phyloP scores from a whole-genome alignment of 1,140 invertebrate species.

The Calosoma granatense region DNA sequence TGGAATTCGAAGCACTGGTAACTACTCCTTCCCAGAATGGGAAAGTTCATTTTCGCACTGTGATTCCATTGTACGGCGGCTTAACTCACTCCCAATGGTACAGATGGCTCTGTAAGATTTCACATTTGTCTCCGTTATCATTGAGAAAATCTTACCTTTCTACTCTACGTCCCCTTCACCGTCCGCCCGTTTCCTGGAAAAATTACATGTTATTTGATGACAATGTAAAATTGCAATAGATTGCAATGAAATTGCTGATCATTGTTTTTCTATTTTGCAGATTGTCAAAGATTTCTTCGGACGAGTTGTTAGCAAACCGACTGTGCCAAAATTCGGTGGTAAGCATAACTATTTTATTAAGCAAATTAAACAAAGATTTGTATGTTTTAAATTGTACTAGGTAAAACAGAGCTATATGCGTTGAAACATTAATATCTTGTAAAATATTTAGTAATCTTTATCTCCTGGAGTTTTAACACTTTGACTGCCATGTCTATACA shows the following conservation, averaged over 20 bases:
- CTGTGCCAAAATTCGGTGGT: conserved; percentile 27
- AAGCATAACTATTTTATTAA: conserved; percentile 15
- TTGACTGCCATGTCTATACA: too few relatives aligned
- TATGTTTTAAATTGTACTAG: too few relatives aligned
- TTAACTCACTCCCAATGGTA: conserved; percentile 9
- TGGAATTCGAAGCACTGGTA: background rate
- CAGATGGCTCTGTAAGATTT: conserved; percentile 10
- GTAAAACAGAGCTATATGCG: too few relatives aligned
- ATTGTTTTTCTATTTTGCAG: conserved; percentile 34
- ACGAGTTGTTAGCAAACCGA: conserved; percentile 38
- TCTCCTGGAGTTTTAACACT: too few relatives aligned
- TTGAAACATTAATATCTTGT: too few relatives aligned
- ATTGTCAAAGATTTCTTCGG: conserved; percentile 60
- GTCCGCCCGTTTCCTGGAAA: too few relatives aligned
- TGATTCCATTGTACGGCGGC: conserved; percentile 17
- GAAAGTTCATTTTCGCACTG: conserved; percentile 22
- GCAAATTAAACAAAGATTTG: too few relatives aligned
- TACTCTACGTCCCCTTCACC: background rate
- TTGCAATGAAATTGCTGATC: background rate
- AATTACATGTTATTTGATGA: background rate
- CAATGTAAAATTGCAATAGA: background rate
- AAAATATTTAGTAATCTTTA: too few relatives aligned
- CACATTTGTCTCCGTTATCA: conserved; percentile 10
- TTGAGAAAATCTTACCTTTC: background rate
- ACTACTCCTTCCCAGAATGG: too few relatives aligned